Evolutionary conservation across 2,888 invertebrate species (phyloP), one percentile per base, ranked within the genome.

Genomic region (Calephelis perditalis): DNA sequence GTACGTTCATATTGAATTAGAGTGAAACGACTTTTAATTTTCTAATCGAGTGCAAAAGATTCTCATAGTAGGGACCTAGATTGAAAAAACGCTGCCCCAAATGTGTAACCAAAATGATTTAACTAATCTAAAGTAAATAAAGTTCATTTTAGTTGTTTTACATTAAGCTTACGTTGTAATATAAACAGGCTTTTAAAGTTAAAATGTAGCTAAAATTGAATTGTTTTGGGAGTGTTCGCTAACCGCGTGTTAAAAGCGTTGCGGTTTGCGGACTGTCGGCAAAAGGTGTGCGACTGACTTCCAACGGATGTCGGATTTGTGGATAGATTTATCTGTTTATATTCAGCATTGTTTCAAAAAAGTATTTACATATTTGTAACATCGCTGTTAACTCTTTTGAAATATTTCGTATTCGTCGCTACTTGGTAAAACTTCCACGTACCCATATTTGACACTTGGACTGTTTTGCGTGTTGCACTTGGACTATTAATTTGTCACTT

Each of bases 191-290:
- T 77, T 77, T 79, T 74, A 77, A 77, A 78, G 72, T 74, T 70
- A 67, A 72, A 73, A 71, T 71, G 75, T 69, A 70, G 70, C 67
- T 72, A 70, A 79, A 81, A 81, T 79, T 80, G 76, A 79, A 81
- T 81, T 77, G 76, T 73, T 76, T 73, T 67, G 63, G 67, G 61
- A 63, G 61, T 54, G 52, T 11, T 54, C 64, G 68, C 63, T 60
- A 63, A 66, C 71, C 69, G 66, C 69, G 68, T 60, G 70, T 62
- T 72, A 66, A 72, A 71, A 72, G 70, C 70, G 62, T 64, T 69
- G 72, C 60, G 73, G 74, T 70, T 65, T 68, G 70, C 60, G 70
- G 69, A 58, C 65, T 68, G 68, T 68, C 68, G 66, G 43, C 54
- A 56, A 65, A 70, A 71, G 69, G 67, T 66, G 68, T 67, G 68